Base-by-base conservation (phyloP, 1,140 invertebrate genomes). In the Drosophila repleta region DNA sequence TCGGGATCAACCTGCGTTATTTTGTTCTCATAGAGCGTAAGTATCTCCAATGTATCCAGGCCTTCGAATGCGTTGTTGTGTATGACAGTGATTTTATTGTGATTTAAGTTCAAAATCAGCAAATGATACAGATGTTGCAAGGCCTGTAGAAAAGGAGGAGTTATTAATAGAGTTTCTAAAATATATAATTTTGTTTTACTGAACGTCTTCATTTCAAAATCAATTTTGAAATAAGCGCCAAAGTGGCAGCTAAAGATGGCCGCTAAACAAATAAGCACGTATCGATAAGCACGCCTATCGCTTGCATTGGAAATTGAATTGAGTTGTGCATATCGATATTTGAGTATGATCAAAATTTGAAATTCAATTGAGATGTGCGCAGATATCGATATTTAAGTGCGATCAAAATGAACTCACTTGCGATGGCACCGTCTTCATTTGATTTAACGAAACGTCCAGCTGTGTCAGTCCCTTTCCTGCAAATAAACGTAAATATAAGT, bases 11-110 rank as follows among this genome's bases (percentile, higher is more conserved):
- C 95, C 17, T 91, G 93, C 51, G 93, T 94, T 72, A 97, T 96
- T 92, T 95, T 95, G 90, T 98, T 98, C 89, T 96, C 96, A 90
- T 98, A 98, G 15, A 98, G 92, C 43, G 96, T 97, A 35, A 98
- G 93, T 62, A 97, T 96, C 91, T 97, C 96, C 49, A 97, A 93
- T 4, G 96, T 96, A 68, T 96, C 96, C 72, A 97, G 93, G 2
- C 96, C 96, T 75, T 96, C 94, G 79, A 98, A 97, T 17, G 96
- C 96, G 57, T 94, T 94, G 39, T 94, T 93, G 76, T 96, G 96
- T 17, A 98, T 93, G 48, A 94, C 94, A 13, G 92, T 94, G 66
- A 97, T 95, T 82, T 96, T 96, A 90, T 98, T 98, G 91, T 97
- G 96, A 91, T 97, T 97, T 92, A 98, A 94, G 91, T 97, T 97